These are phyloP conservation scores for Oikopleura albicans DNA, from an alignment of 23 tunicate genomes.

Conservation along the genomic window DNA sequence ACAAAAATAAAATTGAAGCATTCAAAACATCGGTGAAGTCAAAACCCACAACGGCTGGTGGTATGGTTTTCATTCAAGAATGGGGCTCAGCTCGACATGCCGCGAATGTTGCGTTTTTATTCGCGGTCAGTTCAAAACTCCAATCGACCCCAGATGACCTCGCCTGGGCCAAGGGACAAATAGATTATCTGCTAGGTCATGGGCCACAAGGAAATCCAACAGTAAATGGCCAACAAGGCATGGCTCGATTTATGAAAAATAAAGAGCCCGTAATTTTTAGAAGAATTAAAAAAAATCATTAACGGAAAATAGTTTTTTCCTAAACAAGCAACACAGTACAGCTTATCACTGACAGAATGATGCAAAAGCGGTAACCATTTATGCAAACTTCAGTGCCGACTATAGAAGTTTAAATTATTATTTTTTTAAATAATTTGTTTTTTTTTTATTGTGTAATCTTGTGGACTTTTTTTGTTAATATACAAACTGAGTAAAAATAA, in stretches of 20 bases:
- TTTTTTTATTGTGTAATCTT: no score
- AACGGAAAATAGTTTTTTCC: no score
- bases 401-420: no score
- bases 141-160: background rate
- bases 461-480: no score
- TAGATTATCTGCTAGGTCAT: background rate
- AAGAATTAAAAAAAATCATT: background rate
- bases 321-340: no score
- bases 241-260: background rate
- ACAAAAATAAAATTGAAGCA: background rate
- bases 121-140: no score
- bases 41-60: background rate
- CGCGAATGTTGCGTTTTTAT: background rate
- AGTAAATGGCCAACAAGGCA: background rate
- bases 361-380: no score
- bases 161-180: background rate
- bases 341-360: no score
- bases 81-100: background rate
- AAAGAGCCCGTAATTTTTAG: background rate
- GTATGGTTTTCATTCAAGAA: background rate
- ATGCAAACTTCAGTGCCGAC: no score
- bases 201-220: background rate
- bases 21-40: background rate
- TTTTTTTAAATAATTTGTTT: no score
- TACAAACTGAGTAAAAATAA: no score